Percentiles rank a stretch among this genome's conserved stretches.
Evolutionary conservation across 2,797 vertebrate species (phyloP).

Genomic region (Rhinophrynus dorsalis): DNA sequence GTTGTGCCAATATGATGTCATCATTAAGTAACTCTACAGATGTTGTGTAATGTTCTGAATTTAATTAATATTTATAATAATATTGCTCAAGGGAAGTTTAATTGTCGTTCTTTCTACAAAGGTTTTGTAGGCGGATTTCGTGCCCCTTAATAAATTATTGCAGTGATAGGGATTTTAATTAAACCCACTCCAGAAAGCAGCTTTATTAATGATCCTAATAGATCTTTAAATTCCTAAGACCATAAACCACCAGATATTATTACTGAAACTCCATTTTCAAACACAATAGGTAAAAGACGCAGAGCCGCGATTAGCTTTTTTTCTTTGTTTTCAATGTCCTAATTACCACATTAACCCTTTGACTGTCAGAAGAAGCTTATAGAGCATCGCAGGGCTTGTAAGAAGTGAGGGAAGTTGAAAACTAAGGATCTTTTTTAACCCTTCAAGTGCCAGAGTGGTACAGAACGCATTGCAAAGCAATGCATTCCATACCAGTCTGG

Average conservation of each 20-base stretch:
- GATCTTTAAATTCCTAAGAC: conserved; percentile 37
- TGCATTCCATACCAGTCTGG: no score
- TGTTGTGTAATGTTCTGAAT: conserved; percentile 16
- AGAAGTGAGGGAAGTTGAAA: no score
- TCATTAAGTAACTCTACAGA: background rate
- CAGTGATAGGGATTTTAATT: conserved; percentile 45
- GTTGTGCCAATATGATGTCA: background rate
- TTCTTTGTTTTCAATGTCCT: background rate
- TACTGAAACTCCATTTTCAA: conserved; percentile 22
- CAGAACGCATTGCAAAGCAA: no score
- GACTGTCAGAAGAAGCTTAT: background rate
- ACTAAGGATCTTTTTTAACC: no score
- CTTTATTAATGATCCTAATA: conserved; percentile 51
- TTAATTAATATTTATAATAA: conserved; percentile 44
- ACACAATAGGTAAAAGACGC: background rate
- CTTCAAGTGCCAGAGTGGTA: no score
- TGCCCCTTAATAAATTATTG: conserved; percentile 44
- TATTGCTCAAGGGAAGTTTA: conserved; percentile 32
- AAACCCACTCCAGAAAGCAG: conserved; percentile 45
- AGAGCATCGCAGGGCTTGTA: background rate
- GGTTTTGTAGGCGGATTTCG: conserved; percentile 35
- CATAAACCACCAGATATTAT: conserved; percentile 33
- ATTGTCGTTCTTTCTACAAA: conserved; percentile 37
- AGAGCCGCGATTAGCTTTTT: background rate
- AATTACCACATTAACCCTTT: background rate